These are phyloP conservation scores for Lissonota sp. DNA, from an alignment of 2,888 invertebrate species.

Conservation along the genomic window DNA sequence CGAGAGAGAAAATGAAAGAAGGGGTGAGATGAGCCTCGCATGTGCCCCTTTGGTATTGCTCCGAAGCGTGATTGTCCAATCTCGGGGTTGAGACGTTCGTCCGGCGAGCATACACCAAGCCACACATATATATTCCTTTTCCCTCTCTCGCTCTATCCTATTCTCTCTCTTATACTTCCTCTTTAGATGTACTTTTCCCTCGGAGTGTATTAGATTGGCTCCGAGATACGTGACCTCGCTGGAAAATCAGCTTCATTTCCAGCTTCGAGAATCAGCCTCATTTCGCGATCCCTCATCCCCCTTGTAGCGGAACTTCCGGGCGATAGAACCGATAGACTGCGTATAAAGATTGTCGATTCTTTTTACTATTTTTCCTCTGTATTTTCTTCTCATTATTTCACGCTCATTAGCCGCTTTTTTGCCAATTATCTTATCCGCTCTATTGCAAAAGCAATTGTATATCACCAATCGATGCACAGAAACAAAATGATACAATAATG, in stretches of 20 bases:
- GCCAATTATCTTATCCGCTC: no score
- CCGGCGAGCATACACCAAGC: slow-evolving; percentile 54
- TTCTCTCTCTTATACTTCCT: slow-evolving; percentile 34
- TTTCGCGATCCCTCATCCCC: slow-evolving; percentile 56
- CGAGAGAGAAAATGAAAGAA: slow-evolving; percentile 39
- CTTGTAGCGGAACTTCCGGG: background rate
- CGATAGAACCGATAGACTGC: background rate
- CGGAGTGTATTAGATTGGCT: slow-evolving; percentile 82
- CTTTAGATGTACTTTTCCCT: slow-evolving; percentile 28
- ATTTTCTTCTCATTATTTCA: slow-evolving; percentile 3
- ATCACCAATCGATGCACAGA: no score
- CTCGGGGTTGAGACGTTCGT: slow-evolving; percentile 70
- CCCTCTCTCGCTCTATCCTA: slow-evolving; percentile 22
- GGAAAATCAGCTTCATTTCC: slow-evolving; percentile 82
- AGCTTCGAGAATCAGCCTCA: slow-evolving; percentile 70
- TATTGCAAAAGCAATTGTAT: no score
- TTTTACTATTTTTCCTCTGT: slow-evolving; percentile 16
- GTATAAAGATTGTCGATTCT: slow-evolving; percentile 22
- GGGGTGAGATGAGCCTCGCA: slow-evolving; percentile 26
- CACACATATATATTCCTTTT: slow-evolving; percentile 32
- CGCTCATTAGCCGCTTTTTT: no score
- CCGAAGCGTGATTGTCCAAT: slow-evolving; percentile 74
- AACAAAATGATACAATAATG: no score
- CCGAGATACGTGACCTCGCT: slow-evolving; percentile 83
- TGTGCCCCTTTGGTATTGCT: slow-evolving; percentile 60